Evolutionary conservation across 2,113 vertebrate genomes (phyloP).

Genomic region (Eurystomus gularis): DNA sequence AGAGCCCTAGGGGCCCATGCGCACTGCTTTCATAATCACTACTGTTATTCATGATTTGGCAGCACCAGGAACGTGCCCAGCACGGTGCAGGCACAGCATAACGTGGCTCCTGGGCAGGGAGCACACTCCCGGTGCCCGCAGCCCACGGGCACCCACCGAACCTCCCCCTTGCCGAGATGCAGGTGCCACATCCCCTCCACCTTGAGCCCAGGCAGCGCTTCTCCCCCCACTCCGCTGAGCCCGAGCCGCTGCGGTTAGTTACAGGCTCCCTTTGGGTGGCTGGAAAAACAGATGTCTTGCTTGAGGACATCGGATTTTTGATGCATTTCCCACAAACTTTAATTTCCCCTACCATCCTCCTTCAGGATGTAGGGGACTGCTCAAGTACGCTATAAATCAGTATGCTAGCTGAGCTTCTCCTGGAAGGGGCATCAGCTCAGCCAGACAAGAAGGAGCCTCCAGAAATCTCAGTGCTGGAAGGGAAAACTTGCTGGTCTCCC

Average conservation of each 20-base stretch:
- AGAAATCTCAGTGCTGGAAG: constrained; percentile 18
- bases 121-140: not conserved
- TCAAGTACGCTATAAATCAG: constrained; percentile 11
- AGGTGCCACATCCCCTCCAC: accelerated
- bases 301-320: constrained; percentile 34
- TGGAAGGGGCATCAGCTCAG: constrained; percentile 27
- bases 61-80: not conserved
- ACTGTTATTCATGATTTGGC: not conserved
- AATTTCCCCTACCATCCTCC: not conserved
- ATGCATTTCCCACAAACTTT: constrained; percentile 29
- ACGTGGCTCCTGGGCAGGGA: accelerated
- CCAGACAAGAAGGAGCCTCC: constrained; percentile 44
- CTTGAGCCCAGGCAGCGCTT: accelerated
- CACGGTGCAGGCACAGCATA: not conserved
- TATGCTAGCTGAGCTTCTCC: constrained; percentile 22
- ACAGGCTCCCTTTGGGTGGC: not conserved
- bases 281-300: constrained; percentile 40
- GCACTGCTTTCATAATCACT: not conserved
- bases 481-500: not conserved
- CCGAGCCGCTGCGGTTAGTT: not conserved
- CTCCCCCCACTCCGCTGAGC: not conserved
- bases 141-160: accelerated
- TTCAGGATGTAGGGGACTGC: constrained; percentile 11
- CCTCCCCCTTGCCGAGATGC: accelerated
- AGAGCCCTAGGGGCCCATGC: constrained; percentile 19